Evolutionary conservation across 2,797 vertebrate species (phyloP).

Genomic region (Acipenser oxyrinchus): DNA sequence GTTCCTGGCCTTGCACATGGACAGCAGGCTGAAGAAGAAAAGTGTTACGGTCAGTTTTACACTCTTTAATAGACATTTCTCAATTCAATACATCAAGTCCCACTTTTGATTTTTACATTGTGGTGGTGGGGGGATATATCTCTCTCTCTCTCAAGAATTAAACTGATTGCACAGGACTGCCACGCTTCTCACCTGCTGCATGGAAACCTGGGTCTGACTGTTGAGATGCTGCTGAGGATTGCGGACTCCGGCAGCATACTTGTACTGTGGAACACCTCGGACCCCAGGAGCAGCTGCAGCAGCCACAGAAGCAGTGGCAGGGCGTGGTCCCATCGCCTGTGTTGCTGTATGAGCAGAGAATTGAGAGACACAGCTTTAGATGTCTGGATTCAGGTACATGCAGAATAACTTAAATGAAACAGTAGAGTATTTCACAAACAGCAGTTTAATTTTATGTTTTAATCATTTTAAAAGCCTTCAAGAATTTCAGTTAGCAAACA

Average conservation of each 20-base stretch:
- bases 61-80: too few relatives aligned
- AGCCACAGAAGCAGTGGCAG: conserved; percentile 68
- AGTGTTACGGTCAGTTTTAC: not conserved
- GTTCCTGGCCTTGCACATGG: conserved; percentile 97
- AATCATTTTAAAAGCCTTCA: too few relatives aligned
- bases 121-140: too few relatives aligned
- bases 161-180: too few relatives aligned
- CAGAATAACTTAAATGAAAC: too few relatives aligned
- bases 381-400: too few relatives aligned
- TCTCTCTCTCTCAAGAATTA: too few relatives aligned
- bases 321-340: conserved; percentile 86
- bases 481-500: too few relatives aligned
- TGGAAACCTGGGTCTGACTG: conserved; percentile 83
- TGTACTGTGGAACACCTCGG: conserved; percentile 85
- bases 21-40: conserved; percentile 77
- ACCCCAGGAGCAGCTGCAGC: conserved; percentile 74
- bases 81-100: too few relatives aligned
- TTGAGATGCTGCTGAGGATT: conserved; percentile 93
- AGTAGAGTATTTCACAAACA: too few relatives aligned
- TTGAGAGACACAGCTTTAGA: not conserved
- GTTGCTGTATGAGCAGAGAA: conserved; percentile 53
- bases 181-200: conserved; percentile 79
- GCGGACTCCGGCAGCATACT: conserved; percentile 85
- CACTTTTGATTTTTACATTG: too few relatives aligned
- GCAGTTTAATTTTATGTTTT: too few relatives aligned